Evolutionary conservation across 2,113 vertebrate genomes (phyloP).

Genomic region (Coturnix japonica): DNA sequence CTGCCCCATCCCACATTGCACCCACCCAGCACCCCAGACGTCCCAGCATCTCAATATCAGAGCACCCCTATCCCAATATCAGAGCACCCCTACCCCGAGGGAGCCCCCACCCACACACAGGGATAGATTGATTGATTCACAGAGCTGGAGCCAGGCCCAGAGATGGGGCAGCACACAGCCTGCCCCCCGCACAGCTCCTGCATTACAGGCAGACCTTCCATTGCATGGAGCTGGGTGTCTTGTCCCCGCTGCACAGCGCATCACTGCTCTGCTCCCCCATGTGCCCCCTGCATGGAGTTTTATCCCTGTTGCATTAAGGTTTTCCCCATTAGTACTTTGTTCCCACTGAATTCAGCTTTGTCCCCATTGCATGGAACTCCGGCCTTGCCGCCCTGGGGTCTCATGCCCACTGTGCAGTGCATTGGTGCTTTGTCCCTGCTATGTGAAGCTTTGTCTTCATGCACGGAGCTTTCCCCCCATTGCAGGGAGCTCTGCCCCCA

Average conservation of each 20-base stretch:
- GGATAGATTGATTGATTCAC: too few species aligned
- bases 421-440: rapidly evolving
- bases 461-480: too few species aligned
- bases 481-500: too few species aligned
- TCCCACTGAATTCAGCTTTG: rapidly evolving
- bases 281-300: neutral
- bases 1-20: too few species aligned
- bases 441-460: neutral
- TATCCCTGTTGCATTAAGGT: rapidly evolving
- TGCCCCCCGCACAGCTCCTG: too few species aligned
- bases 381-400: neutral
- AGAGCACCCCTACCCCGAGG: too few species aligned
- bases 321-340: rapidly evolving
- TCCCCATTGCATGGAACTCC: too few species aligned
- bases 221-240: neutral
- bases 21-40: too few species aligned
- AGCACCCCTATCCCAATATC: too few species aligned
- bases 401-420: rapidly evolving
- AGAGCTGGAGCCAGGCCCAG: neutral
- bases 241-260: rapidly evolving
- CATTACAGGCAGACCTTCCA: neutral
- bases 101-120: neutral
- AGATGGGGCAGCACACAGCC: too few species aligned
- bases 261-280: rapidly evolving
- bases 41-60: too few species aligned